A percentile compares a stretch with the other conserved stretches of the same genome.
phyloP scores from a whole-genome alignment of 2,113 vertebrate genomes.

The Callionymus lyra region DNA sequence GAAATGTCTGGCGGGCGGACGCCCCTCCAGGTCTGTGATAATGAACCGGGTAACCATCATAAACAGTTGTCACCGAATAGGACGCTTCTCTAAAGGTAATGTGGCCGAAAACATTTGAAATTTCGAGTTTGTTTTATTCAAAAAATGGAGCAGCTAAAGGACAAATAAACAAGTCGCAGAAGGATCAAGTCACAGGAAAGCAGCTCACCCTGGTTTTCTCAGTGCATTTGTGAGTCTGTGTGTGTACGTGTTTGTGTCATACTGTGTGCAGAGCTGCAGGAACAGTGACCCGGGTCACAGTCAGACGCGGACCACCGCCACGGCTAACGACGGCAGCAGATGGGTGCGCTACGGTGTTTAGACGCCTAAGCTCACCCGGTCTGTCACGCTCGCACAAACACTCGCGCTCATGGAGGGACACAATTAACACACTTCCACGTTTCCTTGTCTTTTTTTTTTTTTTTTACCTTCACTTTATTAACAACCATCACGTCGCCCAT shows the following conservation, averaged over 20 bases:
- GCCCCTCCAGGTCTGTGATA: constrained; percentile 14
- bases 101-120: no score
- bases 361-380: constrained; percentile 33
- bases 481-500: constrained; percentile 5
- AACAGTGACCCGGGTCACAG: constrained; percentile 41
- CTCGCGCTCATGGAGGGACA: constrained; percentile 27
- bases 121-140: no score
- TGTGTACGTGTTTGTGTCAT: constrained; percentile 3
- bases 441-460: constrained; percentile 18
- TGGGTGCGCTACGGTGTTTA: constrained; percentile 41
- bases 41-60: constrained; percentile 26
- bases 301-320: constrained; percentile 44
- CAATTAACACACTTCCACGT: constrained; percentile 42
- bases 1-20: constrained; percentile 30
- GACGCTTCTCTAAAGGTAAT: no score
- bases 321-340: constrained; percentile 46
- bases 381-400: constrained; percentile 26
- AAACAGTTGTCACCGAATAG: no score
- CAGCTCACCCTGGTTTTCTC: constrained; percentile 5
- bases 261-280: constrained; percentile 30
- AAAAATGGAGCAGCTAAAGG: neutral
- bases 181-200: neutral
- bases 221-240: constrained; percentile 8
- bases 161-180: neutral
- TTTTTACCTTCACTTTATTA: constrained; percentile 2